Base-by-base conservation (phyloP, 2,888 invertebrate species). In the Dusona sp. region DNA sequence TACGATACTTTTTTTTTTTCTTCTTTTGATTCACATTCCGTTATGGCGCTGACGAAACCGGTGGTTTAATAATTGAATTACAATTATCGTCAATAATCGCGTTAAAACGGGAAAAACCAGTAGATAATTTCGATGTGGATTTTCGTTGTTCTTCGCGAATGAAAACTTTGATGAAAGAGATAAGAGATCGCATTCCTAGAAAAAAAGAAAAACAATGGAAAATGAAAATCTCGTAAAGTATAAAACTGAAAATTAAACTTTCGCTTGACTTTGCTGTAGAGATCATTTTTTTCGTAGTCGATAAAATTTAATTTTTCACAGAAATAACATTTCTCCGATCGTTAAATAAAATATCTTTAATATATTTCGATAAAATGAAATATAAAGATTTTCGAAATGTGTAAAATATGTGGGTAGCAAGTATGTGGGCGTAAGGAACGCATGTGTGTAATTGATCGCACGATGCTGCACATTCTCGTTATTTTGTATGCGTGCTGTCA, bases 401-500 rank as follows among this genome's bases (percentile, higher is more conserved):
- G 9, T 9, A 22, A 70, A 25, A 48, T 16, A 29, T 45, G 6
- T 48, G 9, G 8, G 25, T 22, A 7, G 16, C 25, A 16, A 22
- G 2, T 29, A 25, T 68, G 70, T 48, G 3, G 61, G 61, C 16
- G 29, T 29, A 16, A 29, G 25, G 13, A 61, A 4, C 16, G 29
- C 64, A 75, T 82, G 87, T 19, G 42, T 68, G 73, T 85, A 85
- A 86, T 80, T 83, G 72, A 67, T 85, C n/a, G 33, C 33, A 29
- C 54, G 67, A 72, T 78, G 68, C 64, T 78, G 68, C 64, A 70
- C 82, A 72, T 74, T 70, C 81, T 85, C 70, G 89, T 61, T 90
- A 90, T 91, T 92, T 87, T 82, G 90, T 89, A 91, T 91, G 91
- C 92, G 88, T 89, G 90, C 89, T 90, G 90, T 91, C 90, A 92